Evolutionary conservation across 2,113 vertebrate species (phyloP).

Genomic region (Larimichthys crocea): DNA sequence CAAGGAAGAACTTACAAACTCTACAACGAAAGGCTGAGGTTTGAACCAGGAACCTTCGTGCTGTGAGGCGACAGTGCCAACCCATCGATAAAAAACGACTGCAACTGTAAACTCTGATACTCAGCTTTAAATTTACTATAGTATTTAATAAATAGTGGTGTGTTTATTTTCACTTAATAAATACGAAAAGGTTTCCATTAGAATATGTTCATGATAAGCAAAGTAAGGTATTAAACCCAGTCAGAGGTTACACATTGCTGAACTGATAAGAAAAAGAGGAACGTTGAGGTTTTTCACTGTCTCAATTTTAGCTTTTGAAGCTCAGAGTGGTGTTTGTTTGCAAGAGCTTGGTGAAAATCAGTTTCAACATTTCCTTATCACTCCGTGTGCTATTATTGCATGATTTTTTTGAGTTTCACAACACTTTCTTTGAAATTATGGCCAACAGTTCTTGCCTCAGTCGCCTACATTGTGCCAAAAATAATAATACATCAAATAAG

Average conservation of each 20-base stretch:
- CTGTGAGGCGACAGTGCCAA: no score
- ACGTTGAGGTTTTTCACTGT: slow-evolving; percentile 20
- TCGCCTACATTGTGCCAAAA: background rate
- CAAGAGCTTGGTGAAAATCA: slow-evolving; percentile 67
- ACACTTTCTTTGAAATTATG: slow-evolving; percentile 10
- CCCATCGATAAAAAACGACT: no score
- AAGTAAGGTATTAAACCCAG: background rate
- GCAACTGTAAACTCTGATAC: no score
- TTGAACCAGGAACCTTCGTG: no score
- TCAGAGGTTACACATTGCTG: background rate
- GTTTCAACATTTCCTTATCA: slow-evolving; percentile 67
- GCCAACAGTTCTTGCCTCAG: background rate
- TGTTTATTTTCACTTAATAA: background rate
- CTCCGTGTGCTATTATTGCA: slow-evolving; percentile 45
- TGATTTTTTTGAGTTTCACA: slow-evolving; percentile 30
- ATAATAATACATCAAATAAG: background rate
- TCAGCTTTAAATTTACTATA: no score
- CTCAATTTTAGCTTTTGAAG: slow-evolving; percentile 37
- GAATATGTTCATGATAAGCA: background rate
- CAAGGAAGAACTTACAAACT: no score
- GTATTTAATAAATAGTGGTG: background rate
- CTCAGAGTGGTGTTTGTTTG: slow-evolving; percentile 43
- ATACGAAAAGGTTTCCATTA: background rate
- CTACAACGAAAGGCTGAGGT: no score
- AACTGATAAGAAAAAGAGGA: slow-evolving; percentile 46